These are phyloP conservation scores for Teleopsis dalmanni DNA, from an alignment of 1,140 invertebrate species.

Conservation along the genomic window DNA sequence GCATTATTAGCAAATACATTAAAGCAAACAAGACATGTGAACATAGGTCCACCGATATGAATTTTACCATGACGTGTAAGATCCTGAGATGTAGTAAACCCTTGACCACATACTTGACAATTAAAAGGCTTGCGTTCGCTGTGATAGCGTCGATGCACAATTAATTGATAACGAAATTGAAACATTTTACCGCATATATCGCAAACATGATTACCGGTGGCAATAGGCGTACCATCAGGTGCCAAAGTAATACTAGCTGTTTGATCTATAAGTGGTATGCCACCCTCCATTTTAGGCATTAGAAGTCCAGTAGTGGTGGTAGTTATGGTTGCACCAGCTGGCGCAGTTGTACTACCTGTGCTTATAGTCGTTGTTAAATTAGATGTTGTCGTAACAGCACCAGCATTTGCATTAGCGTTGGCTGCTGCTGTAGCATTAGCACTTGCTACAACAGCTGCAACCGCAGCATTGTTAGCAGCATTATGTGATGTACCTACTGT, in stretches of 20 bases:
- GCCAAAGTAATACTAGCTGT: constrained; percentile 46
- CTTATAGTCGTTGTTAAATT: constrained; percentile 12
- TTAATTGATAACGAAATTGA: constrained; percentile 76
- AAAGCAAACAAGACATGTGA: constrained; percentile 64
- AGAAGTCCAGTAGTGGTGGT: constrained; percentile 33
- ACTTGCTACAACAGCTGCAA: constrained; percentile 35
- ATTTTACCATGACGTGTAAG: constrained; percentile 72
- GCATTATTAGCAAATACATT: constrained; percentile 67
- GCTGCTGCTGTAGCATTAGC: constrained; percentile 30
- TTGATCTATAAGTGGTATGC: constrained; percentile 48
- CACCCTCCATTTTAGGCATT: constrained; percentile 52
- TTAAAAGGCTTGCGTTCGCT: constrained; percentile 77
- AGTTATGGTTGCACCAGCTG: constrained; percentile 21
- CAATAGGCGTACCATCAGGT: constrained; percentile 48
- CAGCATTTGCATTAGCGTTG: constrained; percentile 18
- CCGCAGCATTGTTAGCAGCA: constrained; percentile 29
- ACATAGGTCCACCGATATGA: constrained; percentile 66
- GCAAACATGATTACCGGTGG: constrained; percentile 65
- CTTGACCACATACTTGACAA: constrained; percentile 75
- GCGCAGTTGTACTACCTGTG: constrained; percentile 1
- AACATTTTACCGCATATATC: constrained; percentile 79
- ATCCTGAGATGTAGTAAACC: constrained; percentile 67
- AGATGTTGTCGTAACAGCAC: constrained; percentile 10
- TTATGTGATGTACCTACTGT: constrained; percentile 27
- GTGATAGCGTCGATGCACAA: constrained; percentile 71